These are phyloP conservation scores for Xiphydria camelus DNA, from an alignment of 2,888 invertebrate genomes.

Conservation along the genomic window DNA sequence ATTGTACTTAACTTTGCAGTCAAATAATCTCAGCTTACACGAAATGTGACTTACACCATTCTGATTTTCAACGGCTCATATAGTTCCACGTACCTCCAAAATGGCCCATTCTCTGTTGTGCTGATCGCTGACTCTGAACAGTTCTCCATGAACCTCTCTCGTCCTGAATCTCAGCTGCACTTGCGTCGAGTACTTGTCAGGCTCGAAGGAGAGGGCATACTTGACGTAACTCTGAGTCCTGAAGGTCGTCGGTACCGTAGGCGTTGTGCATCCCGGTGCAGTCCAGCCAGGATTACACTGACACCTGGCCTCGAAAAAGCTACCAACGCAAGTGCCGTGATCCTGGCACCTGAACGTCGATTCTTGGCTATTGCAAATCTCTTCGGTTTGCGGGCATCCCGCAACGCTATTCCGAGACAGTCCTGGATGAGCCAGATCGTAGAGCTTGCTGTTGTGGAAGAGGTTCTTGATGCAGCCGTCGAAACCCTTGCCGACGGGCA, in stretches of 20 bases:
- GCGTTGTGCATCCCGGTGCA: constrained; percentile 83
- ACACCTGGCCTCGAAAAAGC: constrained; percentile 86
- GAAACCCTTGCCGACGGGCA: constrained; percentile 88
- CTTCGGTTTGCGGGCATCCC: constrained; percentile 93
- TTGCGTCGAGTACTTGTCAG: constrained; percentile 89
- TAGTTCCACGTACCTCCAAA: constrained; percentile 68
- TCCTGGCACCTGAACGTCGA: constrained; percentile 87
- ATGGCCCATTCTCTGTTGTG: constrained; percentile 94
- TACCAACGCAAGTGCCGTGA: constrained; percentile 92
- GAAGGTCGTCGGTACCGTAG: constrained; percentile 89
- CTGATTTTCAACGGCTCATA: too few relatives aligned
- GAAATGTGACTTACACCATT: too few relatives aligned
- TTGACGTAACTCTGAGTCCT: constrained; percentile 95
- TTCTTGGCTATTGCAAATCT: constrained; percentile 85
- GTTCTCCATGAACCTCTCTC: constrained; percentile 88
- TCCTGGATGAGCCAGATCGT: constrained; percentile 93
- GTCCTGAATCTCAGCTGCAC: constrained; percentile 93
- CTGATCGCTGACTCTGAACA: constrained; percentile 92
- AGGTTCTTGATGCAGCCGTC: constrained; percentile 96
- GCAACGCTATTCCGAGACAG: constrained; percentile 82
- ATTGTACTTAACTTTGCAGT: background rate
- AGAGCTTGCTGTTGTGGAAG: constrained; percentile 92
- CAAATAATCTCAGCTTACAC: background rate
- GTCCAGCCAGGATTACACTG: constrained; percentile 96
- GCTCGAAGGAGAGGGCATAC: constrained; percentile 92